Evolutionary conservation across 2,113 vertebrate species (phyloP), one percentile per base, ranked within the genome.

Genomic region (Redunca redunca): DNA sequence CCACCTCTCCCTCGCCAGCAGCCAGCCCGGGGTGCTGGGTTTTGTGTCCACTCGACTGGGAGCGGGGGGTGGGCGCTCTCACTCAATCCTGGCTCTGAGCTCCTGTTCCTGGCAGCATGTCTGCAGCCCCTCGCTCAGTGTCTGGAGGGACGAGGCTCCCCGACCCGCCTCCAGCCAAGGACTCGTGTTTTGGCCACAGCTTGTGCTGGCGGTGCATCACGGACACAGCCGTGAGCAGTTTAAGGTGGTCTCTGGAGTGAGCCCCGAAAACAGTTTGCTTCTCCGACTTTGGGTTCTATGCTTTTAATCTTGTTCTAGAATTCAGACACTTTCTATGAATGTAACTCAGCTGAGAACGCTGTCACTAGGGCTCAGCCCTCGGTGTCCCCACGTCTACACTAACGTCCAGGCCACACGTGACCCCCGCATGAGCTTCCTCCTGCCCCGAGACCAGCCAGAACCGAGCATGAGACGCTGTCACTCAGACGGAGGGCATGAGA

Each of bases 381-480:
- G 17, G 78, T 91, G 97, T 93, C 48, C 95, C 48, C 85, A 26
- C 89, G 1, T 91, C 95, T 94, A 50, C 36, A 86, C 46, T 43
- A 90, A 58, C 81, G 92, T 96, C 58, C 58, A 91, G 81, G 26
- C 77, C 96, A 88, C 97, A 23, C 60, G 10, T 33, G 16, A 33
- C 81, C 23, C 94, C 97, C 43, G 97, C 97, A 97, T 96, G 98
- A 93, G 86, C 97, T 86, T 74, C 85, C 97, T 96, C 67, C 80
- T 85, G 30, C 96, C 33, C 95, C 0, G 0, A 71, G 93, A 58
- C 90, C 91, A 62, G 94, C 91, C n/a, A 57, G 95, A 77, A 57
- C 94, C 15, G 12, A 97, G 97, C 98, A 96, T 96, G 98, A 96
- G 94, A 88, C 43, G 71, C 93, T 89, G 96, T 95, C 93, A 15